These are phyloP conservation scores for Coenonympha glycerion DNA, from an alignment of 2,888 invertebrate genomes.

Conservation along the genomic window DNA sequence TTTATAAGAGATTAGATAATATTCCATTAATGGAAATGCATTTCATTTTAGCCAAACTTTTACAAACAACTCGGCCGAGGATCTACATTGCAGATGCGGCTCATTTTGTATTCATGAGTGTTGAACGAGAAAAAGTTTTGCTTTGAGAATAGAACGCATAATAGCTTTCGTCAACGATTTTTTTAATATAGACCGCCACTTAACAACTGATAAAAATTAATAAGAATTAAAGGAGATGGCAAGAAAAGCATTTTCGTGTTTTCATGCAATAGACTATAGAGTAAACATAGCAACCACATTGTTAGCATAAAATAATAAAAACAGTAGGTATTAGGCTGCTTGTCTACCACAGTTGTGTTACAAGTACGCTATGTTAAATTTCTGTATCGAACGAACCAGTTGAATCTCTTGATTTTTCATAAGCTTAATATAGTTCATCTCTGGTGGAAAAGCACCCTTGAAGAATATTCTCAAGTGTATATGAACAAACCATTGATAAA, in stretches of 20 bases:
- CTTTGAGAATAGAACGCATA: not conserved
- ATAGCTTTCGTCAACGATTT: not conserved
- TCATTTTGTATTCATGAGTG: constrained; percentile 5
- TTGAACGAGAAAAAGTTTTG: constrained; percentile 5
- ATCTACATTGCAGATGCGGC: constrained; percentile 1
- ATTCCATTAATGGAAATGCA: not conserved
- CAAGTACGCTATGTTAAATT: no score
- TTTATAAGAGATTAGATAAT: not conserved
- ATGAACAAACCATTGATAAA: no score
- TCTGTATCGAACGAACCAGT: no score
- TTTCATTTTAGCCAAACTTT: constrained; percentile 1
- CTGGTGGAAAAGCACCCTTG: no score
- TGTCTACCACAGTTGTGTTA: no score
- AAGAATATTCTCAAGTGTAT: no score
- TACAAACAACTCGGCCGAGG: not conserved
- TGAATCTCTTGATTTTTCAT: no score
- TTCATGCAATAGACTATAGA: no score
- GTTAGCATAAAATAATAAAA: no score
- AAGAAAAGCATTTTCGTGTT: not conserved
- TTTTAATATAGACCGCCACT: not conserved
- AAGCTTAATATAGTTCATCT: no score
- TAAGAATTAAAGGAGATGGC: not conserved
- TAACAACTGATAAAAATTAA: not conserved
- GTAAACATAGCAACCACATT: no score
- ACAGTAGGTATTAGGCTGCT: no score